A percentile compares a stretch with the other conserved stretches of the same genome.
phyloP scores from a whole-genome alignment of 2,888 invertebrate genomes.

The Endotricha flammealis region DNA sequence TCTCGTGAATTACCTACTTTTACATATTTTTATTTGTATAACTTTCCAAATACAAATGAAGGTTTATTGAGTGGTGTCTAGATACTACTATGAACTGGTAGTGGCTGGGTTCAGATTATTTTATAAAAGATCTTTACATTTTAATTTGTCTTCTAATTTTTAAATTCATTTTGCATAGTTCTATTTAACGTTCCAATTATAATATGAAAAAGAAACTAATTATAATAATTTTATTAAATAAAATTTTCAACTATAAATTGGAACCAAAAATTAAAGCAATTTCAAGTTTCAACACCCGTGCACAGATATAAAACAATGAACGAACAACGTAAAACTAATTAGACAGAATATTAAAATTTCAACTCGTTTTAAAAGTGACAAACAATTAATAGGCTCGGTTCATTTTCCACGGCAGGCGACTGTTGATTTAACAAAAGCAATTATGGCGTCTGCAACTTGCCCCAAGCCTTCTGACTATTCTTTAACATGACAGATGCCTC shows the following conservation, averaged over 20 bases:
- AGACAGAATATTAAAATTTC: conserved; percentile 29
- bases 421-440: conserved; percentile 66
- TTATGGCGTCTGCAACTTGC: conserved; percentile 50
- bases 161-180: background rate
- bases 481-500: conserved; percentile 69
- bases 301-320: conserved; percentile 20
- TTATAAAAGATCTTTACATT: background rate
- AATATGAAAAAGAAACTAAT: no score
- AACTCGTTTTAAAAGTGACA: conserved; percentile 33
- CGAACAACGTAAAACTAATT: conserved; percentile 23
- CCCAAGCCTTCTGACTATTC: conserved; percentile 52
- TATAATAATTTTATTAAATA: no score
- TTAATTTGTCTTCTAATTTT: background rate
- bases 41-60: no score
- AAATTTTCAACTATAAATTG: no score
- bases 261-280: no score
- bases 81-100: background rate
- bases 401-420: conserved; percentile 27
- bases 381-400: conserved; percentile 31
- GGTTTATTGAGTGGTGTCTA: no score
- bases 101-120: background rate
- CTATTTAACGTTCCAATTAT: no score
- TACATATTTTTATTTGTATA: no score
- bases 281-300: background rate
- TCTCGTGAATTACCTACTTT: background rate